These are phyloP conservation scores for Urocyon cinereoargenteus DNA, from an alignment of 2,797 vertebrate species.

Conservation along the genomic window DNA sequence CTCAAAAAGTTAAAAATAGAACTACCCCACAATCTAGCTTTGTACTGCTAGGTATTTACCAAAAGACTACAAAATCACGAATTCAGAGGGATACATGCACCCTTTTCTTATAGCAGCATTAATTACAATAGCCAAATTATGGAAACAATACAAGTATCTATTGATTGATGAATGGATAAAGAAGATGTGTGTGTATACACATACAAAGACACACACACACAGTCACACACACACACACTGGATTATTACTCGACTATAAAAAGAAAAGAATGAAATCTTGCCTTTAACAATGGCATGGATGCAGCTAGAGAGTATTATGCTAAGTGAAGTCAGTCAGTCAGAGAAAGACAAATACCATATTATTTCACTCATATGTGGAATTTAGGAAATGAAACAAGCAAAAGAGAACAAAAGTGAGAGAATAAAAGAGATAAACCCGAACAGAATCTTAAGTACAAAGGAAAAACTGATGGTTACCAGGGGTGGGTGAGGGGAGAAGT, in stretches of 20 bases:
- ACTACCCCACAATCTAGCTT: background rate
- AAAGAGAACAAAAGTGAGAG: background rate
- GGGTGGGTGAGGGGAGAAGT: background rate
- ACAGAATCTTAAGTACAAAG: background rate
- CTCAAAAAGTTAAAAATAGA: background rate
- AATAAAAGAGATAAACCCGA: background rate
- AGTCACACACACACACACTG: background rate
- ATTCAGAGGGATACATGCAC: background rate
- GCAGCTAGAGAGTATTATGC: background rate
- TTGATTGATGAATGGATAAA: background rate
- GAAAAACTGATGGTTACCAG: background rate
- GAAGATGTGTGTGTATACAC: background rate
- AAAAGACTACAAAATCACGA: background rate
- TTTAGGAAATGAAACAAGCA: background rate
- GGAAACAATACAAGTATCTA: background rate
- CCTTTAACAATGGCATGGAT: background rate
- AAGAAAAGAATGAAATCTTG: background rate
- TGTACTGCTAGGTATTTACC: background rate
- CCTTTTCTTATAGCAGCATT: no score
- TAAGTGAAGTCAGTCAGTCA: background rate
- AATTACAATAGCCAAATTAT: background rate
- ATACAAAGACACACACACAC: no score
- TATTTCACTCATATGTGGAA: background rate
- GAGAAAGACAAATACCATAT: background rate
- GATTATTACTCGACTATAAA: background rate